Conservation (phyloP, 2,113 vertebrate genomes). For the Halichoerus grypus region DNA sequence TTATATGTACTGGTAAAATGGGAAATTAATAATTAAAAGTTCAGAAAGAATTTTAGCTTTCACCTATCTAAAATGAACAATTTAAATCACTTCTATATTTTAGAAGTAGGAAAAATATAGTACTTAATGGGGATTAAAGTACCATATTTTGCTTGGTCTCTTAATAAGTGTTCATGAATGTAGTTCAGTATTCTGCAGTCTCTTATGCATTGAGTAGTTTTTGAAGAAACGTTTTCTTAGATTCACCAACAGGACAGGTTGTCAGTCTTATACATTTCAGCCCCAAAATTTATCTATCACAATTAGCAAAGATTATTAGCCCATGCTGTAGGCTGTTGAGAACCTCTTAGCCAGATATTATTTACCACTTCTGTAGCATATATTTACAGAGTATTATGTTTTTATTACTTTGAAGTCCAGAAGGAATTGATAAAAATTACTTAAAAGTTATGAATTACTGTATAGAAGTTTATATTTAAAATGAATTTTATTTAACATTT, state of each 20-base stretch:
- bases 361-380: constrained; percentile 15
- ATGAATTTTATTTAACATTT: not conserved
- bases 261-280: not conserved
- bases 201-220: not conserved
- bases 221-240: constrained; percentile 45
- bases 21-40: constrained; percentile 35
- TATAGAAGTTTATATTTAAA: constrained; percentile 20
- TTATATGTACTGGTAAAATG: not conserved
- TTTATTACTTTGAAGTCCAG: constrained; percentile 16
- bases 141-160: not conserved
- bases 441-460: not conserved
- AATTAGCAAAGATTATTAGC: constrained; percentile 45
- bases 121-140: not conserved
- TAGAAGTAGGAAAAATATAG: not conserved
- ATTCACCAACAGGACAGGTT: constrained; percentile 42
- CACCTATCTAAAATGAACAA: constrained; percentile 35
- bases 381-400: not conserved
- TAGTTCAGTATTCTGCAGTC: not conserved
- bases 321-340: constrained; percentile 1
- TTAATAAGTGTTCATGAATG: constrained; percentile 1
- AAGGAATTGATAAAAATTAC: not conserved
- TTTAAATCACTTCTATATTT: constrained; percentile 36
- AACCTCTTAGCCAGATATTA: constrained; percentile 20
- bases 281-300: not conserved
- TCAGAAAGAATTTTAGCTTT: not conserved